Conservation (phyloP, 23 tunicate species). For the Phallusia fumigata region DNA sequence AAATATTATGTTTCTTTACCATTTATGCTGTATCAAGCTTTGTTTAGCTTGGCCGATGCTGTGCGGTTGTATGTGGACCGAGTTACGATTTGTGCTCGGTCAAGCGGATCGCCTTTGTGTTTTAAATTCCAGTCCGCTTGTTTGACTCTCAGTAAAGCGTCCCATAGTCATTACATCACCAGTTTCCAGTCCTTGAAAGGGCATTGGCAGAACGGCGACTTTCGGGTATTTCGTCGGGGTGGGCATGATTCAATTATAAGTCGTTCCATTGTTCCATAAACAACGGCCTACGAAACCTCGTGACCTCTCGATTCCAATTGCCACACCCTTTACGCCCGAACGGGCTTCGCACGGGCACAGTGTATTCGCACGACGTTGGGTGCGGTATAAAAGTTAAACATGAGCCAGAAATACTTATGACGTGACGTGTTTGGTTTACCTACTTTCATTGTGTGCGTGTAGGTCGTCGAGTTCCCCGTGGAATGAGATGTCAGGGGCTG, state of each 20-base stretch:
- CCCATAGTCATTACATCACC: not conserved
- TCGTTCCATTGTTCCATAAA: not conserved
- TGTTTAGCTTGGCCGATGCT: no score
- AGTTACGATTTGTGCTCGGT: not conserved
- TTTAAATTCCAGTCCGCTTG: not conserved
- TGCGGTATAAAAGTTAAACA: conserved; percentile 3
- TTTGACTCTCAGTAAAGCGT: not conserved
- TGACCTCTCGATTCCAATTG: not conserved
- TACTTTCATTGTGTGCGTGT: not conserved
- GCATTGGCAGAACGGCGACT: not conserved
- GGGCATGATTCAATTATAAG: not conserved
- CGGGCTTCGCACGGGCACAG: not conserved
- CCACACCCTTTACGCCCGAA: not conserved
- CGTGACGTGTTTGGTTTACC: conserved; percentile 13
- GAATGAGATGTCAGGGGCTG: not conserved
- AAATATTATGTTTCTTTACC: no score
- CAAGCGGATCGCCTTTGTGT: not conserved
- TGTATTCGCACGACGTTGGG: not conserved
- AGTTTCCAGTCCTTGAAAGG: not conserved
- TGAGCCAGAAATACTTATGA: not conserved
- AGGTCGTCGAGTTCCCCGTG: not conserved
- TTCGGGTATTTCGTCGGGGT: not conserved
- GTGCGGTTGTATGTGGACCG: not conserved
- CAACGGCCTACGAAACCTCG: not conserved
- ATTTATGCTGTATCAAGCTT: no score